phyloP scores from a whole-genome alignment of 1,140 invertebrate species.

The Amphibalanus amphitrite region DNA sequence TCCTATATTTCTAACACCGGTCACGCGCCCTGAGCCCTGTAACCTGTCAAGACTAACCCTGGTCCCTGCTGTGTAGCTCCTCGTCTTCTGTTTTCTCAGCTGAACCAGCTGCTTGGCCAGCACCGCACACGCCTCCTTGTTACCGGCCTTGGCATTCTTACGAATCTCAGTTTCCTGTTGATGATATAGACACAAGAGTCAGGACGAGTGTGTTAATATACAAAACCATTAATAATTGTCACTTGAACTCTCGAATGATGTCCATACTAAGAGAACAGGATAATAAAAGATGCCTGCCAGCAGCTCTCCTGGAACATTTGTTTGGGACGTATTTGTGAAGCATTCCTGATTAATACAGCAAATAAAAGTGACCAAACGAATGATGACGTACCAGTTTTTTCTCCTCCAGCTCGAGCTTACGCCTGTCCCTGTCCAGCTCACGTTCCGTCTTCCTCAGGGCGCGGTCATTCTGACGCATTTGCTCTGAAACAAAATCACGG shows the following conservation, averaged over 20 bases:
- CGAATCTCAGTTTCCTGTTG: conserved; percentile 75
- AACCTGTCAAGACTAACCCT: conserved; percentile 44
- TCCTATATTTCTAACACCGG: too few relatives aligned
- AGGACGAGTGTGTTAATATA: too few relatives aligned
- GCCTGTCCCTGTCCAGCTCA: conserved; percentile 63
- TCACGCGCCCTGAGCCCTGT: too few relatives aligned
- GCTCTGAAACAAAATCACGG: conserved; percentile 54
- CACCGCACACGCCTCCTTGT: conserved; percentile 61
- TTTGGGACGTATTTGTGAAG: too few relatives aligned
- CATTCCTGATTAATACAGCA: too few relatives aligned
- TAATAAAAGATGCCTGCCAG: conserved; percentile 20
- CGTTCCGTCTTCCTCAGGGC: conserved; percentile 56
- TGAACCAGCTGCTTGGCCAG: conserved; percentile 77
- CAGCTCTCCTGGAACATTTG: too few relatives aligned
- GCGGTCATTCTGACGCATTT: conserved; percentile 61
- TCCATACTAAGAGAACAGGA: conserved; percentile 8
- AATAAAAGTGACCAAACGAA: too few relatives aligned
- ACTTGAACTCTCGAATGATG: conserved; percentile 5
- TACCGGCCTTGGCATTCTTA: conserved; percentile 65
- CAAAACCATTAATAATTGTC: conserved; percentile 9
- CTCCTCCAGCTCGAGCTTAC: conserved; percentile 65
- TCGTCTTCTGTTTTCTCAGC: conserved; percentile 68
- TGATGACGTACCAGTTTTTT: conserved; percentile 52
- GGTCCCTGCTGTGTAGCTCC: conserved; percentile 55
- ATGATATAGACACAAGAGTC: too few relatives aligned